Percentiles rank a stretch among this genome's conserved stretches.
These are phyloP conservation scores for Microcebus lehilahytsara DNA, from an alignment of 2,113 vertebrate species.

Conservation along the genomic window DNA sequence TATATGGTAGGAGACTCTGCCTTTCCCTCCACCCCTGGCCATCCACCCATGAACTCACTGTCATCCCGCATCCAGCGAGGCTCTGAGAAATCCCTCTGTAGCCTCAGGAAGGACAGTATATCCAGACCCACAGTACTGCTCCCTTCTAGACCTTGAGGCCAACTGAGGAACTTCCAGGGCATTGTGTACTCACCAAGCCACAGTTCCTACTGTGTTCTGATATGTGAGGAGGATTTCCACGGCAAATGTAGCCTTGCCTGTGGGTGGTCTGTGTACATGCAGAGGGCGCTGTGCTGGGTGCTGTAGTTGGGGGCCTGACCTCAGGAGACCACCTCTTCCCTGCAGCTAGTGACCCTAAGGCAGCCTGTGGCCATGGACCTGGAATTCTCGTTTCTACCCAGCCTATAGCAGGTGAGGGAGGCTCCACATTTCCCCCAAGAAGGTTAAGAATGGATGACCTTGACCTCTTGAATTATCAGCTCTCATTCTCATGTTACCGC, in stretches of 20 bases:
- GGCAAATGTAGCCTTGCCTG: neutral
- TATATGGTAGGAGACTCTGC: neutral
- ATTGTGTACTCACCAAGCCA: neutral
- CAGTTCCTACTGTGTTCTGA: too few species aligned
- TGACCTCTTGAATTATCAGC: neutral
- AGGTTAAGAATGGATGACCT: neutral
- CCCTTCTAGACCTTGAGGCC: neutral
- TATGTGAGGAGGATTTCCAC: neutral
- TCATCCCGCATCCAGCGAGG: neutral
- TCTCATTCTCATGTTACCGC: neutral
- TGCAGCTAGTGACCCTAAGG: neutral
- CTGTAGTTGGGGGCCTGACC: too few species aligned
- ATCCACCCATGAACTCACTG: neutral
- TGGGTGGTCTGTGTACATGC: neutral
- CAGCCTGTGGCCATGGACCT: neutral
- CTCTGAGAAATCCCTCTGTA: neutral
- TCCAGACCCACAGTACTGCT: neutral
- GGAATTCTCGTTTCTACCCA: neutral
- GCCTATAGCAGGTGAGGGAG: neutral
- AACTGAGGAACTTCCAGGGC: neutral
- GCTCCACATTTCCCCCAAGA: neutral
- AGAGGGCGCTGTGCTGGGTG: neutral
- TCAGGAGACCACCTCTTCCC: neutral
- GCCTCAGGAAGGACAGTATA: neutral
- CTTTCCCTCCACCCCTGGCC: neutral